Conservation (phyloP, 2,888 invertebrate species). For the Epinotia brunnichana region DNA sequence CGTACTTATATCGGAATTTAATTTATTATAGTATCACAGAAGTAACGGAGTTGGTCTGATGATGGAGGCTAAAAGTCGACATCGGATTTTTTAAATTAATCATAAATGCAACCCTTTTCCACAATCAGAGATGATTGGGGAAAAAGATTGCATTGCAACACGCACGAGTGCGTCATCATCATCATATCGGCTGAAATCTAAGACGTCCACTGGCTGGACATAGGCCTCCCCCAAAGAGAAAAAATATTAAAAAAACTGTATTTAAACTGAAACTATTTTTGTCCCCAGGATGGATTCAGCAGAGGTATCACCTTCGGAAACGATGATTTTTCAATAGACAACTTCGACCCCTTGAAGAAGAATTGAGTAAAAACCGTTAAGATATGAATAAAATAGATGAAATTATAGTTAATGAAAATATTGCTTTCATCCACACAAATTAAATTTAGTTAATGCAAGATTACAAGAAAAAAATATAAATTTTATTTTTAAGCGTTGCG, state of each 20-base stretch:
- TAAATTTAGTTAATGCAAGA: conserved; percentile 62
- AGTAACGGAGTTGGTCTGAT: background rate
- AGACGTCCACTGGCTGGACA: too few species aligned
- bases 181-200: too few species aligned
- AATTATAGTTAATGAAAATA: conserved; percentile 49
- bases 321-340: conserved; percentile 97
- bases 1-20: too few species aligned
- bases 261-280: conserved; percentile 50
- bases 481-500: conserved; percentile 62
- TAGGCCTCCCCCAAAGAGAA: too few species aligned
- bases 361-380: conserved; percentile 71
- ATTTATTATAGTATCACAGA: too few species aligned
- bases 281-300: conserved; percentile 93
- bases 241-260: background rate
- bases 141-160: too few species aligned
- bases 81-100: background rate
- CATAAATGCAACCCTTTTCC: too few species aligned
- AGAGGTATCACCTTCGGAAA: conserved; percentile 93
- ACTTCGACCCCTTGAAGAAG: conserved; percentile 95
- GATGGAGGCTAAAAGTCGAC: background rate
- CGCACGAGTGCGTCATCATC: too few species aligned
- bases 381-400: conserved; percentile 56
- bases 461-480: conserved; percentile 56
- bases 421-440: conserved; percentile 67
- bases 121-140: too few species aligned